Conservation (phyloP, 2,113 vertebrate genomes). For the Oreochromis spilurus region DNA sequence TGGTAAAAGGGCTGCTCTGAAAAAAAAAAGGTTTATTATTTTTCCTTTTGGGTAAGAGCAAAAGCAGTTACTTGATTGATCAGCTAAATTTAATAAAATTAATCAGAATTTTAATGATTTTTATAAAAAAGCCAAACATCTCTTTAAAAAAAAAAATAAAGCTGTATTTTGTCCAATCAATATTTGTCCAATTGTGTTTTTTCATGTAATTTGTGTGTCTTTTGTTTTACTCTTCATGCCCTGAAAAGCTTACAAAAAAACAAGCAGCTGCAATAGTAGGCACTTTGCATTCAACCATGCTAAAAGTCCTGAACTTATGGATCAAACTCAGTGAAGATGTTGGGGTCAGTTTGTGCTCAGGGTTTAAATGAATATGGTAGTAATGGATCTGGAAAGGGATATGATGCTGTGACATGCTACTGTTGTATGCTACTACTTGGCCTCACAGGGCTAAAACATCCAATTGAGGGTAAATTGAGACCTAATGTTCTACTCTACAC, state of each 20-base stretch:
- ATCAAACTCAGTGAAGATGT: neutral
- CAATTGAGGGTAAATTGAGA: slow-evolving; percentile 46
- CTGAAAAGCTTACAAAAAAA: neutral
- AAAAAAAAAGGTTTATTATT: neutral
- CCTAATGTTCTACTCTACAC: slow-evolving; percentile 41
- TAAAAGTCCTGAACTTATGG: neutral
- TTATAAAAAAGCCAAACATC: neutral
- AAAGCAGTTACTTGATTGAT: neutral
- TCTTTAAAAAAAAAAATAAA: neutral
- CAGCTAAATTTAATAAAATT: neutral
- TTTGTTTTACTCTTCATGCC: neutral
- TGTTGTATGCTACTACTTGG: slow-evolving; percentile 11
- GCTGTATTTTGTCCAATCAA: neutral
- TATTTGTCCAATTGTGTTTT: neutral
- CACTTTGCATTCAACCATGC: neutral
- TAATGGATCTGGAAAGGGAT: slow-evolving; percentile 5
- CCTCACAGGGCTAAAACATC: slow-evolving; percentile 28
- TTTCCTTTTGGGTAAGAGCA: neutral
- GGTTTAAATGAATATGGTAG: neutral
- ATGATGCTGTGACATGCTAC: slow-evolving; percentile 26
- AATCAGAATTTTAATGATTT: neutral
- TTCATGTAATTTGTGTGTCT: neutral
- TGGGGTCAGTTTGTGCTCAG: neutral
- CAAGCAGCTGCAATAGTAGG: neutral
- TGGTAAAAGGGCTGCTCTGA: neutral